Evolutionary conservation across 2,888 invertebrate genomes (phyloP).

Genomic region (Hypomecis atomaria): DNA sequence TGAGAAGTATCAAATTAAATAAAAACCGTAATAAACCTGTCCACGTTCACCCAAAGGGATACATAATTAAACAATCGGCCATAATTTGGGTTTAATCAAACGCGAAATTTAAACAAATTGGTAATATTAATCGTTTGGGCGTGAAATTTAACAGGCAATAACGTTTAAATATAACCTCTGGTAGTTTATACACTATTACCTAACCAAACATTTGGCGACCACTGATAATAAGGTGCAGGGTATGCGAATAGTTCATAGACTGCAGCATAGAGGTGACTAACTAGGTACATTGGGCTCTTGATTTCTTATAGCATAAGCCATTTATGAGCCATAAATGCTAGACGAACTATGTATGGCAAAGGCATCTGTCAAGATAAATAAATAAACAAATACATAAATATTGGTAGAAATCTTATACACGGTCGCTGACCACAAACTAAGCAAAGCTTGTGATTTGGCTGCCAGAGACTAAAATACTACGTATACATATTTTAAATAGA

Average conservation of each 20-base stretch:
- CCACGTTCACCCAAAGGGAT: constrained; percentile 34
- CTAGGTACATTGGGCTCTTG: no score
- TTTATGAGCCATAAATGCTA: no score
- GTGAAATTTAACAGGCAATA: constrained; percentile 73
- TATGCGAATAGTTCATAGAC: constrained; percentile 44
- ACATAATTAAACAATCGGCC: constrained; percentile 48
- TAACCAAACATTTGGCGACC: constrained; percentile 77
- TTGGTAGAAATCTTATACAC: no score
- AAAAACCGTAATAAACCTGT: constrained; percentile 22
- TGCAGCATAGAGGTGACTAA: constrained; percentile 32
- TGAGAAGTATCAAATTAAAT: not conserved
- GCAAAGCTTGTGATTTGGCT: no score
- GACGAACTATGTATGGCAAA: no score
- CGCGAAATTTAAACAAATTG: constrained; percentile 62
- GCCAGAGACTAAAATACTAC: no score
- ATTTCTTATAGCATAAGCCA: no score
- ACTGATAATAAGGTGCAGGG: constrained; percentile 74
- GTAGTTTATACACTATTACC: constrained; percentile 64
- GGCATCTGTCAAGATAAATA: no score
- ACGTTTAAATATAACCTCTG: constrained; percentile 58
- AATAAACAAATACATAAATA: no score
- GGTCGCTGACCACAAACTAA: no score
- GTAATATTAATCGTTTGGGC: constrained; percentile 65
- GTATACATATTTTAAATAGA: no score
- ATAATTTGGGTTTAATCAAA: constrained; percentile 49